Conservation (phyloP, 2,113 vertebrate genomes). For the Burhinus oedicnemus region DNA sequence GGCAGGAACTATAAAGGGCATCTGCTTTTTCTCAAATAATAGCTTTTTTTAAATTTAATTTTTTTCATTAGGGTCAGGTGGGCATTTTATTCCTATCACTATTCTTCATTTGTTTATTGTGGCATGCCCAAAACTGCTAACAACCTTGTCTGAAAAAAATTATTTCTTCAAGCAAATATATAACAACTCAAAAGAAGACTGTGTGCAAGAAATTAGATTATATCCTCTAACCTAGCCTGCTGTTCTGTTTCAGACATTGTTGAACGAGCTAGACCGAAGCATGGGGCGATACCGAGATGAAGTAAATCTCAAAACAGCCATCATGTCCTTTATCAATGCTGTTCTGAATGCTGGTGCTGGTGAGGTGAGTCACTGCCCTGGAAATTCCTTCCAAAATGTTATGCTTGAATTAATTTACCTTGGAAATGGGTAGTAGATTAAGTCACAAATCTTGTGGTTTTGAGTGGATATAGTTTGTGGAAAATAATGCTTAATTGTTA, state of each 20-base stretch:
- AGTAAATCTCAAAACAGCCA: constrained; percentile 96
- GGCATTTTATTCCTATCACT: not conserved
- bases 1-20: not conserved
- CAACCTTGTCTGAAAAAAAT: not conserved
- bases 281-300: constrained; percentile 93
- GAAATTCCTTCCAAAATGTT: not conserved
- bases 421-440: not conserved
- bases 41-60: not conserved
- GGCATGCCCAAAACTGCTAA: not conserved
- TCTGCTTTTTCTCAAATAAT: not conserved
- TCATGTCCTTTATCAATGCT: constrained; percentile 99
- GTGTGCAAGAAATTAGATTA: not conserved
- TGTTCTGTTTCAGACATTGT: constrained; percentile 81
- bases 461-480: not conserved
- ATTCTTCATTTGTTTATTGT: not conserved
- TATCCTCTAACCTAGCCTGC: not conserved
- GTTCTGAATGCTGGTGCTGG: constrained; percentile 95
- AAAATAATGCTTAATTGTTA: not conserved
- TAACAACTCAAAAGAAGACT: not conserved
- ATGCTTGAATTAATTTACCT: not conserved
- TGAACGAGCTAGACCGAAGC: constrained; percentile 93
- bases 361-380: constrained; percentile 81
- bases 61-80: not conserved
- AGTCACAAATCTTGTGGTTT: not conserved
- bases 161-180: not conserved